These are phyloP conservation scores for Dicrurus megarhynchus DNA, from an alignment of 2,113 vertebrate genomes.

Conservation along the genomic window DNA sequence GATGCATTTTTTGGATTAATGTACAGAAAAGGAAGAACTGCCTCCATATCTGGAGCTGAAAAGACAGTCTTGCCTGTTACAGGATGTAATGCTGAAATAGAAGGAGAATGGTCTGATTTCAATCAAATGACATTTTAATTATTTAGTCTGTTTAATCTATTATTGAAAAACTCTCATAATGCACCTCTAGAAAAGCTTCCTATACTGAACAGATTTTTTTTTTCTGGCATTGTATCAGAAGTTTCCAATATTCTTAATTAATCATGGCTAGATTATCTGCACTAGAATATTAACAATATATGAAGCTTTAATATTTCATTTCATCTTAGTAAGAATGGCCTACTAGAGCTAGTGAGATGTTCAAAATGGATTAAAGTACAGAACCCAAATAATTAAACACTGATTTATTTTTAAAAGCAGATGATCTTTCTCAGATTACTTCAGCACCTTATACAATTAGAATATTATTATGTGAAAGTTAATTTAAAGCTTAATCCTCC, in stretches of 20 bases:
- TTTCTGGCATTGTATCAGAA: neutral
- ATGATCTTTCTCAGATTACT: neutral
- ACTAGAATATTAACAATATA: neutral
- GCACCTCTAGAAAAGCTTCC: neutral
- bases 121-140: constrained; percentile 23
- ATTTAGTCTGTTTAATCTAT: constrained; percentile 36
- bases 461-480: neutral
- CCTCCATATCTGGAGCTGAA: neutral
- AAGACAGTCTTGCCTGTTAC: neutral
- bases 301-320: neutral
- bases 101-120: neutral
- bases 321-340: neutral
- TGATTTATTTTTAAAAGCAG: constrained; percentile 1
- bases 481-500: neutral
- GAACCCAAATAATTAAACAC: neutral
- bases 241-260: constrained; percentile 8
- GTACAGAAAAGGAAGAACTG: neutral
- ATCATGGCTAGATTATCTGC: neutral
- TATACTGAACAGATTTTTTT: neutral
- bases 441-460: neutral
- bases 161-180: constrained; percentile 19
- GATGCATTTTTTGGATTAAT: neutral
- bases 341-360: neutral
- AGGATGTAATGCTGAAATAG: neutral
- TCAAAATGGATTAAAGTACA: neutral